These are phyloP conservation scores for Microtus oregoni DNA, from an alignment of 2,113 vertebrate species.

Conservation along the genomic window DNA sequence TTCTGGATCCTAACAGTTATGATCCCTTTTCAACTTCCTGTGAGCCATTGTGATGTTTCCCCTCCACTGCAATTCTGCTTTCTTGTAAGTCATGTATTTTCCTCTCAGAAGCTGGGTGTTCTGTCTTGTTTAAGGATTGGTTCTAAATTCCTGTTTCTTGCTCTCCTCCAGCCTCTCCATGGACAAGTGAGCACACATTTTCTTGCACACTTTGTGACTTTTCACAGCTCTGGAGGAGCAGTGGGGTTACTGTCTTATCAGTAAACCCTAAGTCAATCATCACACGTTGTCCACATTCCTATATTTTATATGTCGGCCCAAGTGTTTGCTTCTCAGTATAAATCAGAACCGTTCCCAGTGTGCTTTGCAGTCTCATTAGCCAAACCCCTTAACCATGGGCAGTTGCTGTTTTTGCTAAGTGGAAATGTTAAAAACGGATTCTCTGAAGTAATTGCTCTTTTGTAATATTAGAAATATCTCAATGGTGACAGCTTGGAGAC, in stretches of 20 bases:
- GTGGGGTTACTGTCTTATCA: not conserved
- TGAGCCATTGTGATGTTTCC: no score
- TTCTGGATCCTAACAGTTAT: not conserved
- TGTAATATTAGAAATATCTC: constrained; percentile 87
- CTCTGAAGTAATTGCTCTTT: constrained; percentile 83
- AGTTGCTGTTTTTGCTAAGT: constrained; percentile 76
- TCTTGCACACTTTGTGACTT: not conserved
- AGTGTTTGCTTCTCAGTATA: not conserved
- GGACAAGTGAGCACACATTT: not conserved
- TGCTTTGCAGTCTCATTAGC: not conserved
- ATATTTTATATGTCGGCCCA: not conserved
- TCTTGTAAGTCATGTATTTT: not conserved
- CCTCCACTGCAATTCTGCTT: not conserved
- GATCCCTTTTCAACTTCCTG: not conserved
- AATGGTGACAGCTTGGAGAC: constrained; percentile 89
- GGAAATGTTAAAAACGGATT: constrained; percentile 64
- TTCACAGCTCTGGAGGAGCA: not conserved
- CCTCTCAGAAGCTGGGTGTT: not conserved
- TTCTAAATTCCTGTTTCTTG: not conserved
- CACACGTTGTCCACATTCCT: not conserved
- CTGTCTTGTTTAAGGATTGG: not conserved
- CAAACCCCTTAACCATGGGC: not conserved
- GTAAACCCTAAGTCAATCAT: not conserved
- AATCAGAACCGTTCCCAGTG: not conserved
- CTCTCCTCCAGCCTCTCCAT: not conserved